Evolutionary conservation across 1,140 invertebrate genomes (phyloP), one percentile per base, ranked within the genome.

Genomic region (Lithobius niger): DNA sequence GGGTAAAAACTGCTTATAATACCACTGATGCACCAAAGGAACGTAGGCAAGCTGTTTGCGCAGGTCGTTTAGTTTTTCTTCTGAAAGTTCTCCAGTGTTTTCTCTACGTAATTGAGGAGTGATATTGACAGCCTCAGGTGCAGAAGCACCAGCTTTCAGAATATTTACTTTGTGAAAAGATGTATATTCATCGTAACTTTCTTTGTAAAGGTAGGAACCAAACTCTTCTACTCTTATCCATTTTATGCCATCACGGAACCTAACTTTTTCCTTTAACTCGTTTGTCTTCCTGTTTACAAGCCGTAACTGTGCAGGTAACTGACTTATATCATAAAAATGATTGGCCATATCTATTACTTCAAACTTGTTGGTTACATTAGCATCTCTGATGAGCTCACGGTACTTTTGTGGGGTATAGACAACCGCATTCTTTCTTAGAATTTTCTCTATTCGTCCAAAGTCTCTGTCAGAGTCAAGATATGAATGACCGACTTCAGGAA

Each of bases 401-500:
- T 45, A 45, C 43, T 13, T 45, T 19, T 45, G 4, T 13, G 43
- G 43, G 19, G 18, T 45, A 19, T 13, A 4, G 22, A 45, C 19
- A 19, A 19, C 19, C 4, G 6, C 43, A 6, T 45, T 45, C 43
- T 45, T 45, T 45, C 43, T 45, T 19, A 45, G 4, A 6, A 13
- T 45, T 45, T 45, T 45, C 4, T 45, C 43, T 6, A 13, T 45
- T 6, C 43, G 19, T 18, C 6, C 43, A 45, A 45, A 45, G 19
- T 45, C 43, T 45, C 43, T 4, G 18, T 45, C 43, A 19, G 43
- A 45, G 22, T 45, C 43, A 45, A 19, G 43, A 45, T 45, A 45
- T 6, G 43, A 45, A 45, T 45, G 43, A 6, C 43, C 43, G 19
- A 45, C 43, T 45, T 45, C 43, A 4, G 18, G 22, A 58, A 69